phyloP scores from a whole-genome alignment of 2,797 vertebrate genomes.

The Sebastes miniatus region DNA sequence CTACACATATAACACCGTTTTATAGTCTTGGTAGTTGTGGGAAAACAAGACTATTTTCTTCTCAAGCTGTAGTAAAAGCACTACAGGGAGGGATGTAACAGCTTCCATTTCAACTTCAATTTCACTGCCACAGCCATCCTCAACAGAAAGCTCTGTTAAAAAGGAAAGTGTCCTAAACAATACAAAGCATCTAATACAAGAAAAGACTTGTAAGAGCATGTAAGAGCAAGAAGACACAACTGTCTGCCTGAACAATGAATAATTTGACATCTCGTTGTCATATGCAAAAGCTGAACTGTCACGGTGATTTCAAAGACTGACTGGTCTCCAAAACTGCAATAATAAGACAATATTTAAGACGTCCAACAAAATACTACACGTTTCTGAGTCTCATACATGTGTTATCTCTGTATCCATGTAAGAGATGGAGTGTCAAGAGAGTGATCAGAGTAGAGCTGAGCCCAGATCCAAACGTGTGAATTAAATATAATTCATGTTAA shows the following conservation, averaged over 20 bases:
- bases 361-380: not conserved
- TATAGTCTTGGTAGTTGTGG: not conserved
- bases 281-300: not conserved
- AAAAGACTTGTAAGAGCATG: not conserved
- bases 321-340: not conserved
- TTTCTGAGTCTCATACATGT: not conserved
- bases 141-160: not conserved
- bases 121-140: not conserved
- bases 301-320: conserved; percentile 8
- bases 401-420: not conserved
- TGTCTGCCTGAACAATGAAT: conserved; percentile 2
- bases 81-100: not conserved
- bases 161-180: not conserved
- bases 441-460: conserved; percentile 1
- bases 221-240: not conserved
- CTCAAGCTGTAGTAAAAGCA: not conserved
- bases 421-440: not conserved
- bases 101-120: not conserved
- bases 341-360: not conserved
- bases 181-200: not conserved
- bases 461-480: conserved; percentile 24
- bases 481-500: conserved; percentile 41
- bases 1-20: not conserved
- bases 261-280: not conserved
- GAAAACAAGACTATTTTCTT: not conserved